Evolutionary conservation across 2,113 vertebrate species (phyloP).

Genomic region (Pomatostomus ruficeps): DNA sequence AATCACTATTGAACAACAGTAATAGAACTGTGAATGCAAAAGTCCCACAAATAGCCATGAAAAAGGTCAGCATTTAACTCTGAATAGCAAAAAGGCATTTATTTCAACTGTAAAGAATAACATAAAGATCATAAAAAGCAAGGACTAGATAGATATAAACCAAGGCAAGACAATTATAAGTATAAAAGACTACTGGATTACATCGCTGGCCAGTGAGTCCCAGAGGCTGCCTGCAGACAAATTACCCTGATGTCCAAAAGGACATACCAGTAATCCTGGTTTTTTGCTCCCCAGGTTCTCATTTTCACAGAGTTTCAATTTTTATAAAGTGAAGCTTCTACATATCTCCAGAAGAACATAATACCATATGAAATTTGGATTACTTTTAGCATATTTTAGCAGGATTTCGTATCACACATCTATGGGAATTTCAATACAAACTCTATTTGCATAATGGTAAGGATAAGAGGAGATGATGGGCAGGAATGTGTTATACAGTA

Average conservation of each 20-base stretch:
- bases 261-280: background rate
- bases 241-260: background rate
- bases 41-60: background rate
- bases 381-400: background rate
- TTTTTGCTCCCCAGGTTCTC: background rate
- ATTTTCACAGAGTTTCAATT: background rate
- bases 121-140: background rate
- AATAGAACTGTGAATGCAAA: background rate
- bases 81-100: background rate
- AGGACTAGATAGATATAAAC: background rate
- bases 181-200: background rate
- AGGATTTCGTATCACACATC: background rate
- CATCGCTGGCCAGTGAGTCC: background rate
- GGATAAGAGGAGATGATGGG: background rate
- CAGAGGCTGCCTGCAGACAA: background rate
- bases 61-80: background rate
- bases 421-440: background rate
- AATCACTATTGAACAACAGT: background rate
- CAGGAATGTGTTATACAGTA: background rate
- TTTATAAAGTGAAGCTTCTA: background rate
- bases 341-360: background rate
- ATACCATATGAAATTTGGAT: background rate
- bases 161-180: background rate
- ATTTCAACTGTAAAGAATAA: background rate
- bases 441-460: background rate